phyloP scores from a whole-genome alignment of 2,113 vertebrate genomes.

The Cebus imitator region DNA sequence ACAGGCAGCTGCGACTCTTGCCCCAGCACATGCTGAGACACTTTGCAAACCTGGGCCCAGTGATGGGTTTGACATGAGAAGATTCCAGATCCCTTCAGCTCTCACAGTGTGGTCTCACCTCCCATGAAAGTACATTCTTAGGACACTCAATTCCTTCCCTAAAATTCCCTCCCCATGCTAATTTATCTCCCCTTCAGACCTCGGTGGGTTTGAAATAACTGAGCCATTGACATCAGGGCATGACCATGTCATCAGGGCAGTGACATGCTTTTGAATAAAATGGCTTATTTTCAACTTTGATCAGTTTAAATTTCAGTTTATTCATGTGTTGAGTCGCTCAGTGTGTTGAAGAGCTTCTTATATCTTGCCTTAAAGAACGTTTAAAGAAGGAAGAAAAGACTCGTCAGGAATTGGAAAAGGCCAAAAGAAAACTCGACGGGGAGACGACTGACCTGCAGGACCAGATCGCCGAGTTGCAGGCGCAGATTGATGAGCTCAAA shows the following conservation, averaged over 20 bases:
- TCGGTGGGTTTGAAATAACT: not conserved
- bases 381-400: slow-evolving; percentile 99
- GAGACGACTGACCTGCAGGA: slow-evolving; percentile 98
- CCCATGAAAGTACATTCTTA: not conserved
- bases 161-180: not conserved
- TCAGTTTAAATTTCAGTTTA: not conserved
- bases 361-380: slow-evolving; percentile 87
- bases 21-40: too few relatives aligned
- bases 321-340: not conserved
- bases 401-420: slow-evolving; percentile 96
- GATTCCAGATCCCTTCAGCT: not conserved
- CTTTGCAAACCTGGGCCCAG: not conserved
- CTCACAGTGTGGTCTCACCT: not conserved
- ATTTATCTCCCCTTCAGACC: not conserved
- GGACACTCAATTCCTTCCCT: not conserved
- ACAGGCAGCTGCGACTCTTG: not conserved
- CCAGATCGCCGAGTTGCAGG: slow-evolving; percentile 97
- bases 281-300: not conserved
- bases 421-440: slow-evolving; percentile 96
- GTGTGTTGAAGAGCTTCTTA: not conserved
- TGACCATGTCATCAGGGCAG: not conserved
- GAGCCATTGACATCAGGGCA: not conserved
- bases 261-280: not conserved
- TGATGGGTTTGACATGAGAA: rapidly evolving
- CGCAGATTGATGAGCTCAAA: slow-evolving; percentile 97